Conservation (phyloP, 2,888 invertebrate genomes). For the Harpalus rufipes region DNA sequence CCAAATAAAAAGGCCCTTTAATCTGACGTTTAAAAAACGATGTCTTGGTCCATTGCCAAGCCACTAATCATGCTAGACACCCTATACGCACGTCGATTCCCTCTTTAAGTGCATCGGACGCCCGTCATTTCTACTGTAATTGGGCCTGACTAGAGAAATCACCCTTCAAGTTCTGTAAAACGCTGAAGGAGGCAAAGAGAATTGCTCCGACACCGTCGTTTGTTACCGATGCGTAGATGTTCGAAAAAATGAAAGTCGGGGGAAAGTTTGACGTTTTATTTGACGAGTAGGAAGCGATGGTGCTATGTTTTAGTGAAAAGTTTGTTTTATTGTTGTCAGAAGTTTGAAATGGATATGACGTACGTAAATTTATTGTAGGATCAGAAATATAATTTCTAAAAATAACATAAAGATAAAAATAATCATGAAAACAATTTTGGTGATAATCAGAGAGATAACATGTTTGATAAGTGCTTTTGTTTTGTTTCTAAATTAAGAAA, state of each 20-base stretch:
- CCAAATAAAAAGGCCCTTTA: conserved; percentile 8
- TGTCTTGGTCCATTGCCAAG: conserved; percentile 53
- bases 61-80: conserved; percentile 33
- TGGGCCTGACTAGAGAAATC: conserved; percentile 19
- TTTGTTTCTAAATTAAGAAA: not conserved
- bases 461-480: not conserved
- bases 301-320: conserved; percentile 13
- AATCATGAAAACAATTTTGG: not conserved
- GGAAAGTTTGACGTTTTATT: conserved; percentile 39
- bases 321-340: conserved; percentile 2
- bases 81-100: conserved; percentile 31
- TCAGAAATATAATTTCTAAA: not conserved
- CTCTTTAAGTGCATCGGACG: conserved; percentile 53
- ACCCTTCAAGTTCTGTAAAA: conserved; percentile 27
- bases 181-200: not conserved
- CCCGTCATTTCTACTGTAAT: conserved; percentile 56
- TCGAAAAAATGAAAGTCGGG: conserved; percentile 30
- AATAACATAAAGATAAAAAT: not conserved
- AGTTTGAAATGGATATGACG: conserved; percentile 5
- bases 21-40: conserved; percentile 58
- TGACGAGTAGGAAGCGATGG: conserved; percentile 6
- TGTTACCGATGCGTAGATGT: conserved; percentile 30
- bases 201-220: conserved; percentile 35
- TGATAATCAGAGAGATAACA: not conserved
- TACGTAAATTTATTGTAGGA: not conserved